phyloP scores from a whole-genome alignment of 2,888 invertebrate species.

The Acronicta aceris region DNA sequence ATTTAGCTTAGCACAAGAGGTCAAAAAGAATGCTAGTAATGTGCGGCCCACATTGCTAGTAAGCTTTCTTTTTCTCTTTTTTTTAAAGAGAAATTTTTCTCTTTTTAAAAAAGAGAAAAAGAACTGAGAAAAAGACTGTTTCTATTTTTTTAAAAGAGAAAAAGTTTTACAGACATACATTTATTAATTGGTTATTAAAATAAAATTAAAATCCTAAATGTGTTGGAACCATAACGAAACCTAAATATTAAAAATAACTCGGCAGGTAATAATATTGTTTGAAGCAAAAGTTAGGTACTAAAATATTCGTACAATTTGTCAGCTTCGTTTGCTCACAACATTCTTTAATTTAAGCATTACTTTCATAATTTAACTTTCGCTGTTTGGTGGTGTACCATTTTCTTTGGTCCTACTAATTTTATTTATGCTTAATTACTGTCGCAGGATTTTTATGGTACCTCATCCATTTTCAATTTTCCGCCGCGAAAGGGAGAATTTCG shows the following conservation, averaged over 20 bases:
- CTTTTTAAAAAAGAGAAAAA: too few species aligned
- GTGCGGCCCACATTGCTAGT: too few species aligned
- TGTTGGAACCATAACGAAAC: conserved; percentile 4
- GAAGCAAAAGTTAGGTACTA: conserved; percentile 6
- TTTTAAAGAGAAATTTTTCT: too few species aligned
- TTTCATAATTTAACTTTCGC: conserved; percentile 23
- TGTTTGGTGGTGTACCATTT: conserved; percentile 17
- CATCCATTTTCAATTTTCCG: conserved; percentile 16
- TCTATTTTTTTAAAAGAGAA: too few species aligned
- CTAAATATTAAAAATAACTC: conserved; percentile 6
- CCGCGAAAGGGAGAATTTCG: background rate
- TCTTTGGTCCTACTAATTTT: conserved; percentile 20
- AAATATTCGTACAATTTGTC: conserved; percentile 20
- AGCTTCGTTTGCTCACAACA: conserved; percentile 22
- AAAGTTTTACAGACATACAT: conserved; percentile 2
- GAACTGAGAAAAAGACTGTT: too few species aligned
- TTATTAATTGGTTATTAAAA: conserved; percentile 6
- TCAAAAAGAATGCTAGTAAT: too few species aligned
- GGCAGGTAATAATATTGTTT: conserved; percentile 16
- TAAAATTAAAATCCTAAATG: conserved; percentile 8
- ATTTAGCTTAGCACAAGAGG: too few species aligned
- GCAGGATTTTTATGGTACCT: conserved; percentile 1
- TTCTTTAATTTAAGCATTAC: conserved; percentile 19
- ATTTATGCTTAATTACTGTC: conserved; percentile 24
- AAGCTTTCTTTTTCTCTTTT: too few species aligned